phyloP scores from a whole-genome alignment of 2,888 invertebrate species.

The Nephrocerus scutellatus region DNA sequence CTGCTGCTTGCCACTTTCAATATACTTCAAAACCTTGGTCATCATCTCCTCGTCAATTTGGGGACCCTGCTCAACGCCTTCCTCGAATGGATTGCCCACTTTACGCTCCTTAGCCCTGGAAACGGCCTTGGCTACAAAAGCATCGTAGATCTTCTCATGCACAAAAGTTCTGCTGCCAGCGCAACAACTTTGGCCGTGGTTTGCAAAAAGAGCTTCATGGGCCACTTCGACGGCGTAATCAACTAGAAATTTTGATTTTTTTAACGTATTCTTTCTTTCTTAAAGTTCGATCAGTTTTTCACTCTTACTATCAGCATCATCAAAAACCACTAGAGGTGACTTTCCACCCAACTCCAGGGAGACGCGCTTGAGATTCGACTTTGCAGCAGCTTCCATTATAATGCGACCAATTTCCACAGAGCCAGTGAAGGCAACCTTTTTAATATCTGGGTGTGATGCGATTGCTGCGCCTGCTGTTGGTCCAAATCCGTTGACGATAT shows the following conservation, averaged over 20 bases:
- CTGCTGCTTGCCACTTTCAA: slow-evolving; percentile 68
- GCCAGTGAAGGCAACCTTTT: slow-evolving; percentile 76
- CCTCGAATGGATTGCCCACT: slow-evolving; percentile 75
- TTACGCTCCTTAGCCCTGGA: slow-evolving; percentile 61
- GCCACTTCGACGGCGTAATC: slow-evolving; percentile 58
- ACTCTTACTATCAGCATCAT: slow-evolving; percentile 67
- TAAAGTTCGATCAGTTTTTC: no score
- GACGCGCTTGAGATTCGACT: slow-evolving; percentile 72
- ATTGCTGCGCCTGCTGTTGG: slow-evolving; percentile 69
- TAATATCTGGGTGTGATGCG: slow-evolving; percentile 59
- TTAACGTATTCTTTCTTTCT: no score
- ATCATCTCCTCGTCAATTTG: slow-evolving; percentile 74
- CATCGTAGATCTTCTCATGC: slow-evolving; percentile 77
- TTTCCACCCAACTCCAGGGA: slow-evolving; percentile 85
- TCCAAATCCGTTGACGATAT: slow-evolving; percentile 67
- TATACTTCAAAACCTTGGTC: slow-evolving; percentile 65
- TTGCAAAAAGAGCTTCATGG: slow-evolving; percentile 62
- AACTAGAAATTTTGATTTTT: slow-evolving; percentile 51
- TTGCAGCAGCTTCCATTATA: slow-evolving; percentile 58
- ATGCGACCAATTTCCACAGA: slow-evolving; percentile 54
- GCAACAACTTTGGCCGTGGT: slow-evolving; percentile 74
- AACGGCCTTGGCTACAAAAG: slow-evolving; percentile 69
- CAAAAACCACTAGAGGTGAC: slow-evolving; percentile 77
- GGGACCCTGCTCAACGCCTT: slow-evolving; percentile 68
- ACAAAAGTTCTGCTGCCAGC: slow-evolving; percentile 87